Evolutionary conservation across 2,888 invertebrate genomes (phyloP).

Genomic region (Lamellibrachia satsuma): DNA sequence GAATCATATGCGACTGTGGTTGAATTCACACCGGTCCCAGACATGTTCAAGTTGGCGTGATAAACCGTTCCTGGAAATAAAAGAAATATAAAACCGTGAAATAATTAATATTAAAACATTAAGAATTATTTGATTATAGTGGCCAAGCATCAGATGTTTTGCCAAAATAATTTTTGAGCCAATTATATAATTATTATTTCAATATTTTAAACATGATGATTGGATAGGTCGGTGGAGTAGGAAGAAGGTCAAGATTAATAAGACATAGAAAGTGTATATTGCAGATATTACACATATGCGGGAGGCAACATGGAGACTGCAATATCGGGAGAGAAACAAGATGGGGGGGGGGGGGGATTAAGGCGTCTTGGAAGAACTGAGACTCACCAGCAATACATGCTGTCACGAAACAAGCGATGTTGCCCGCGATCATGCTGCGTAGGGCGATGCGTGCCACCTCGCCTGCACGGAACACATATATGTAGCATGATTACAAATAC

Average conservation of each 20-base stretch:
- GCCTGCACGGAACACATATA: conserved; percentile 23
- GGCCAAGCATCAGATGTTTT: no score
- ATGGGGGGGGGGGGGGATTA: background rate
- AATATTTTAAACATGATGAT: no score
- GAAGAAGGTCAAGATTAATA: no score
- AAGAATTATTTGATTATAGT: no score
- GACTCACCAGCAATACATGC: conserved; percentile 41
- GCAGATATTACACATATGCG: no score
- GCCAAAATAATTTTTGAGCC: no score
- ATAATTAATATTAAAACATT: no score
- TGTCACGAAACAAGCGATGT: conserved; percentile 42
- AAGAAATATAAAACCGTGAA: no score
- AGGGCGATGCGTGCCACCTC: conserved; percentile 40
- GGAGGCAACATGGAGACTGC: background rate
- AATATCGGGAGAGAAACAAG: background rate
- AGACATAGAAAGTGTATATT: background rate
- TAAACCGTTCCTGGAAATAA: background rate
- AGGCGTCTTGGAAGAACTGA: background rate
- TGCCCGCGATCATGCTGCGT: conserved; percentile 41
- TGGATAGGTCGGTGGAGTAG: background rate
- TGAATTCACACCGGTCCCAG: background rate
- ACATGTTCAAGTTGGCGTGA: background rate
- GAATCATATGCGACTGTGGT: background rate
- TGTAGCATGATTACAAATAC: background rate
- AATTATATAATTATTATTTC: no score